Conservation (phyloP, 2,113 vertebrate species). For the Cyprinodon tularosa region DNA sequence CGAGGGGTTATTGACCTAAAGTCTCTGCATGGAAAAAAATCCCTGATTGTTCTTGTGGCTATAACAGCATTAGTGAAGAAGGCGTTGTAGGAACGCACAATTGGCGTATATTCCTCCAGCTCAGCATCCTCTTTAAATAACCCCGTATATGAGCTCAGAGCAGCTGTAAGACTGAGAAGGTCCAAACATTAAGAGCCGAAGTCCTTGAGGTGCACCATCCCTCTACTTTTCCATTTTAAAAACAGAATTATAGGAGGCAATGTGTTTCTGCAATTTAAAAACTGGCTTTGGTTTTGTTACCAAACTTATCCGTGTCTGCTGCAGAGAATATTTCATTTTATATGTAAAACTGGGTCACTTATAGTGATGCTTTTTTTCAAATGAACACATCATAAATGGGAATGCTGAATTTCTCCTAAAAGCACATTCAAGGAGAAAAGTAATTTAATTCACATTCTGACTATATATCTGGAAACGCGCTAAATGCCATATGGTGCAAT, state of each 20-base stretch:
- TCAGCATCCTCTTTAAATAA: too few relatives aligned
- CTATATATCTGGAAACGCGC: constrained; percentile 38
- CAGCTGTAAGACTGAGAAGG: too few relatives aligned
- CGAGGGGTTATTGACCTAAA: too few relatives aligned
- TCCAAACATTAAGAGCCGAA: too few relatives aligned
- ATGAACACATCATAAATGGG: neutral
- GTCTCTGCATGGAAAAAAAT: too few relatives aligned
- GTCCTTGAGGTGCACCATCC: too few relatives aligned
- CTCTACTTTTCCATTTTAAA: too few relatives aligned
- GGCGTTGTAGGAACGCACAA: too few relatives aligned
- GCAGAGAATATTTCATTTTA: neutral
- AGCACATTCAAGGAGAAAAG: constrained; percentile 18
- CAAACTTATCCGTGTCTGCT: neutral
- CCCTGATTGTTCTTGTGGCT: too few relatives aligned
- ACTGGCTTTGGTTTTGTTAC: neutral
- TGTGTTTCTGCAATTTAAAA: neutral
- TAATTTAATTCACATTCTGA: constrained; percentile 20
- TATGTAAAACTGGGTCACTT: neutral
- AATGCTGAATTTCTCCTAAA: neutral
- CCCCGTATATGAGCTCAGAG: too few relatives aligned
- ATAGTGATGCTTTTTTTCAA: constrained; percentile 15
- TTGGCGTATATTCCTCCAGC: too few relatives aligned
- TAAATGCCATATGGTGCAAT: constrained; percentile 51
- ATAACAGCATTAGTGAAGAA: too few relatives aligned
- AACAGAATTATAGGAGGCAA: neutral